A percentile compares a stretch with the other conserved stretches of the same genome.
phyloP scores from a whole-genome alignment of 2,888 invertebrate species.

The Pristionchus mayeri region DNA sequence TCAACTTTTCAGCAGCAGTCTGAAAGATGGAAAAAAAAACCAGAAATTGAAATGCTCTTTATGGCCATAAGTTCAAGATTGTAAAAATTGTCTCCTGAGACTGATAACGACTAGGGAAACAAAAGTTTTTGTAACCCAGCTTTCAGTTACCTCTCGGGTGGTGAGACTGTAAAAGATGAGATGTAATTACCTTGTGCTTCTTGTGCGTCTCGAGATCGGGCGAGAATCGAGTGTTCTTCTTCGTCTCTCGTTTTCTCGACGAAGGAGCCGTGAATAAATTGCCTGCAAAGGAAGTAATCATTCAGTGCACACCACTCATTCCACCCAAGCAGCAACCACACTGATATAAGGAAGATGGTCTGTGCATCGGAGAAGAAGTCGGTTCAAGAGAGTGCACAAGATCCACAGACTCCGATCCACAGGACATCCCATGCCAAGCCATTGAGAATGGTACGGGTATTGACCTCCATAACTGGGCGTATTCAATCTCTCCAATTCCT shows the following conservation, averaged over 20 bases:
- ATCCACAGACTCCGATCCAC: too few relatives aligned
- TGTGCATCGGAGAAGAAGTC: not conserved
- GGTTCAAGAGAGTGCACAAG: too few relatives aligned
- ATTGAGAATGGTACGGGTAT: not conserved
- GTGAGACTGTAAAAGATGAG: too few relatives aligned
- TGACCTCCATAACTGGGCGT: conserved; percentile 7
- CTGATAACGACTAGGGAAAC: too few relatives aligned
- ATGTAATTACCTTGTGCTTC: conserved; percentile 7
- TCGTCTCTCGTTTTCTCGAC: not conserved
- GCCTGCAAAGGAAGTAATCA: not conserved
- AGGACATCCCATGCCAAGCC: not conserved
- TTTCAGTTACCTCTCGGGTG: too few relatives aligned
- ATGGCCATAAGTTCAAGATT: too few relatives aligned
- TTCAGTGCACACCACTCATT: not conserved
- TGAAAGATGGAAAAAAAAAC: too few relatives aligned
- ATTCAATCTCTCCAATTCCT: too few relatives aligned
- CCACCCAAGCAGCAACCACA: not conserved
- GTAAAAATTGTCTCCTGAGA: too few relatives aligned
- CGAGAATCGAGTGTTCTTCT: conserved; percentile 5
- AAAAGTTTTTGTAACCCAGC: too few relatives aligned
- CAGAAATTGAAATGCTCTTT: too few relatives aligned
- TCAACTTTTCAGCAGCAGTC: not conserved
- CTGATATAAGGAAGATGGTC: not conserved
- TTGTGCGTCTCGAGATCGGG: not conserved
- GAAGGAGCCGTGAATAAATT: conserved; percentile 17